These are phyloP conservation scores for Diarsia mendica DNA, from an alignment of 2,888 invertebrate species.

Conservation along the genomic window DNA sequence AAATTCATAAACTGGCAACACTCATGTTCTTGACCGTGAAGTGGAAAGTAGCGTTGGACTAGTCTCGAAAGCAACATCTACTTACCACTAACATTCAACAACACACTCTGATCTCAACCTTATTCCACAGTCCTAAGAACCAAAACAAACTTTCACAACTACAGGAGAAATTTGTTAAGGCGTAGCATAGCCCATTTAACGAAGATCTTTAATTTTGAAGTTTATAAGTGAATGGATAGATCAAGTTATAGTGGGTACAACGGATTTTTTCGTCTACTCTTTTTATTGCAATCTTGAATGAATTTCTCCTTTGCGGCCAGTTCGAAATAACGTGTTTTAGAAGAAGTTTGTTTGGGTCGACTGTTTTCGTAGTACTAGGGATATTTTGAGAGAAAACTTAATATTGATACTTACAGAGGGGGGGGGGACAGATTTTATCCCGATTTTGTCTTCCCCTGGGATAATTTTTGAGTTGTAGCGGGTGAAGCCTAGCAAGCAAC, in stretches of 20 bases:
- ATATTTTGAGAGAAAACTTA: not conserved
- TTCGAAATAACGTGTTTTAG: constrained; percentile 43
- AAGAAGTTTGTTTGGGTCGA: constrained; percentile 22
- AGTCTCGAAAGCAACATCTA: constrained; percentile 68
- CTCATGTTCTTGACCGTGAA: constrained; percentile 87
- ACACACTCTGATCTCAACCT: constrained; percentile 64
- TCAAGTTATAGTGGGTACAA: constrained; percentile 60
- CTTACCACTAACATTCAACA: constrained; percentile 36
- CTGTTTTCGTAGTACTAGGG: constrained; percentile 9
- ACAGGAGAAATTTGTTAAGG: constrained; percentile 37
- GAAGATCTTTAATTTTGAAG: constrained; percentile 57
- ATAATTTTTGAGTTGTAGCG: no score
- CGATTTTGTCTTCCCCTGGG: no score
- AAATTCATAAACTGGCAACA: constrained; percentile 74
- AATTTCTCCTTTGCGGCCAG: constrained; percentile 63
- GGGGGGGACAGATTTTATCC: no score
- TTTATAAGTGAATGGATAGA: constrained; percentile 21
- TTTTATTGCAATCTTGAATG: constrained; percentile 65
- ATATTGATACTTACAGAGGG: no score
- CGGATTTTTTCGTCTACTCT: constrained; percentile 70
- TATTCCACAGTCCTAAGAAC: constrained; percentile 35
- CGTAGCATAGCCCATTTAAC: constrained; percentile 45
- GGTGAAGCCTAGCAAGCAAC: no score
- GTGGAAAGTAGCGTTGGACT: constrained; percentile 83
- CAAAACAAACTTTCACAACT: constrained; percentile 12